A percentile compares a stretch with the other conserved stretches of the same genome.
These are phyloP conservation scores for Nematostella vectensis DNA, from an alignment of 92 coral and sea anemone genomes.

Conservation along the genomic window DNA sequence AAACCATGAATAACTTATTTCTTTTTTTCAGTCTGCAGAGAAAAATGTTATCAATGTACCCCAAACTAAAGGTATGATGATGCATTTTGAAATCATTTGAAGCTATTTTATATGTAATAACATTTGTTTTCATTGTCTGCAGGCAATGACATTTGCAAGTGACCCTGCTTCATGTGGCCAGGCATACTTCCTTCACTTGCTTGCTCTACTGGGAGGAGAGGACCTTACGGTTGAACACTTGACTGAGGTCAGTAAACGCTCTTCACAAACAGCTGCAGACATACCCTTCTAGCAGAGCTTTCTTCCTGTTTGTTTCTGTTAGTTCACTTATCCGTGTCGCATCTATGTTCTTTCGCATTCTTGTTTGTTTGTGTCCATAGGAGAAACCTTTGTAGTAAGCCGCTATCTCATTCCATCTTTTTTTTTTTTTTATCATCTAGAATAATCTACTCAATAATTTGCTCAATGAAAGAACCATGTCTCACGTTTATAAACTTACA, in stretches of 20 bases:
- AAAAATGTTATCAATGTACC: conserved; percentile 64
- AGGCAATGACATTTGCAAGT: conserved; percentile 50
- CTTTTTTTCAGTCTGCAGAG: conserved; percentile 40
- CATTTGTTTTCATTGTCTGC: conserved; percentile 4
- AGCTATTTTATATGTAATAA: not conserved
- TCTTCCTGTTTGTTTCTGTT: no score
- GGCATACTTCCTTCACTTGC: conserved; percentile 47
- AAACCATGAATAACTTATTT: not conserved
- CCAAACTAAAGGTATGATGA: conserved; percentile 63
- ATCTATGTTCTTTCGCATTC: no score
- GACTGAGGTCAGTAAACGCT: conserved; percentile 62
- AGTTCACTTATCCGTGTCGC: no score
- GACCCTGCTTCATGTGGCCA: conserved; percentile 32
- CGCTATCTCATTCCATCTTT: not conserved
- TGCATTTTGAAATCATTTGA: not conserved
- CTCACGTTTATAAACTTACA: no score
- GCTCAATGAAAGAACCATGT: no score
- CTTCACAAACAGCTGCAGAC: not conserved
- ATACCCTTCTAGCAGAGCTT: no score
- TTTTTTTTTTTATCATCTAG: no score
- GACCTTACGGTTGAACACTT: conserved; percentile 57
- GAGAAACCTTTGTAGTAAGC: not conserved
- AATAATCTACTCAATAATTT: no score
- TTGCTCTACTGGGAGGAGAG: conserved; percentile 39
- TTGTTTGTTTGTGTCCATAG: no score